Conservation (phyloP, 2,888 invertebrate genomes). For the Plutella xylostella region DNA sequence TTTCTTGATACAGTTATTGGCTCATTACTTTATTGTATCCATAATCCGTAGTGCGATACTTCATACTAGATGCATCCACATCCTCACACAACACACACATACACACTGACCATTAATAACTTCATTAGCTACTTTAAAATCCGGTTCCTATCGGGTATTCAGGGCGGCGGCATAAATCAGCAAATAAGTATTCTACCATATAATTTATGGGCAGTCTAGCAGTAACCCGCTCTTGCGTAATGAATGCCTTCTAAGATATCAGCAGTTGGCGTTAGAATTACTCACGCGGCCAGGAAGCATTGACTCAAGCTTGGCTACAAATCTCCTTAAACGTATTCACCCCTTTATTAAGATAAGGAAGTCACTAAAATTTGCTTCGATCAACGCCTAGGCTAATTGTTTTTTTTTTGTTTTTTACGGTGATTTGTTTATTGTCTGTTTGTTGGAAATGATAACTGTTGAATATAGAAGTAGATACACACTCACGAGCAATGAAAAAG, state of each 20-base stretch:
- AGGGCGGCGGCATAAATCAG: conserved; percentile 56
- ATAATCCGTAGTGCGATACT: neutral
- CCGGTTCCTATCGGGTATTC: conserved; percentile 27
- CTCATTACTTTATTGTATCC: too few species aligned
- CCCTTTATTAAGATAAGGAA: conserved; percentile 53
- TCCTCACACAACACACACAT: neutral
- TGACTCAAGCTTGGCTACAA: conserved; percentile 48
- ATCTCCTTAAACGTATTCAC: conserved; percentile 54
- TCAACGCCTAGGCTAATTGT: too few species aligned
- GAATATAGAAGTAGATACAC: too few species aligned
- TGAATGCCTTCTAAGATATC: conserved; percentile 63
- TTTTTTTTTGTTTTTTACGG: too few species aligned
- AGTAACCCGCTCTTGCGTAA: conserved; percentile 55
- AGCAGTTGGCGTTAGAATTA: conserved; percentile 56
- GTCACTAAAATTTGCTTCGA: conserved; percentile 46
- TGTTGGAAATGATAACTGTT: too few species aligned
- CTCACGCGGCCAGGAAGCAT: conserved; percentile 54
- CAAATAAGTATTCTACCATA: conserved; percentile 52
- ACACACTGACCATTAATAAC: neutral
- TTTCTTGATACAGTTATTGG: too few species aligned
- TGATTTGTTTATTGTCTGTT: too few species aligned
- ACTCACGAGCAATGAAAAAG: too few species aligned
- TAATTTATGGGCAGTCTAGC: conserved; percentile 56
- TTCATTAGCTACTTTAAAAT: neutral
- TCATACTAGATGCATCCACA: neutral